These are phyloP conservation scores for Hyaena hyaena DNA, from an alignment of 2,113 vertebrate genomes.

Conservation along the genomic window DNA sequence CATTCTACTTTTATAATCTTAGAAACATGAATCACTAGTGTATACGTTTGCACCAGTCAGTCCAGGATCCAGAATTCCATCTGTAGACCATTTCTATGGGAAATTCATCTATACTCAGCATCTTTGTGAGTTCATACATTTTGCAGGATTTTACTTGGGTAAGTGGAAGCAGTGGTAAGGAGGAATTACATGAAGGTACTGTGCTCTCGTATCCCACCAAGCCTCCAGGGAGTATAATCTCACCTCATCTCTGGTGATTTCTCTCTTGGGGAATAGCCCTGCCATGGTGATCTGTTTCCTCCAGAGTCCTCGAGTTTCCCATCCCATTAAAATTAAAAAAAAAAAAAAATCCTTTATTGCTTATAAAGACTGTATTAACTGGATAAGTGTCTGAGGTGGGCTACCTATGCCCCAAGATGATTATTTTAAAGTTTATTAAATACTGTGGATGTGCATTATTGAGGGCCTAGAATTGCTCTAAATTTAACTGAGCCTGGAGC, in stretches of 20 bases:
- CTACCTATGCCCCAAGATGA: neutral
- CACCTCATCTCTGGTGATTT: neutral
- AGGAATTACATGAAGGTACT: neutral
- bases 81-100: neutral
- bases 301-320: neutral
- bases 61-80: neutral
- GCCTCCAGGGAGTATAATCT: neutral
- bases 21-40: neutral
- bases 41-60: neutral
- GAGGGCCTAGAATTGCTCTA: neutral
- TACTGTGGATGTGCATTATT: neutral
- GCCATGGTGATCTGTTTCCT: neutral
- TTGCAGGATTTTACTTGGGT: neutral
- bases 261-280: neutral
- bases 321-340: neutral
- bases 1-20: neutral
- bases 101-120: neutral
- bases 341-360: neutral
- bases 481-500: neutral
- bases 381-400: neutral
- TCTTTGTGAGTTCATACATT: neutral
- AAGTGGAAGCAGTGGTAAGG: neutral
- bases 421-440: constrained; percentile 31
- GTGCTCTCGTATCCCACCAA: neutral
- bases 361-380: neutral